Evolutionary conservation across 2,888 invertebrate species (phyloP).

Genomic region (Danaus chrysippus): DNA sequence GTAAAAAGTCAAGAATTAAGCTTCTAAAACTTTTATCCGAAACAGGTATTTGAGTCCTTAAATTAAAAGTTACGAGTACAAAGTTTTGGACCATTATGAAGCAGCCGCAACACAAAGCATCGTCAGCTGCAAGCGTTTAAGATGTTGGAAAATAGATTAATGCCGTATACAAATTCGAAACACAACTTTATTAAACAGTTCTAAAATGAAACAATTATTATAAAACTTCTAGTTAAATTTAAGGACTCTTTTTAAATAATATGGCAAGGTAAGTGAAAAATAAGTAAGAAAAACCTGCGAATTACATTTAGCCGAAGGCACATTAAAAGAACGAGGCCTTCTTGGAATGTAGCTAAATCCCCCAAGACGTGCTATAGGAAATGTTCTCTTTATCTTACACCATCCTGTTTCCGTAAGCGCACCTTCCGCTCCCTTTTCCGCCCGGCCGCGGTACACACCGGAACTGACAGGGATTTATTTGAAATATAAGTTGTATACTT

Average conservation of each 20-base stretch:
- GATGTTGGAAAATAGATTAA: conserved; percentile 20
- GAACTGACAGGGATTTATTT: conserved; percentile 67
- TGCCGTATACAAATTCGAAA: conserved; percentile 11
- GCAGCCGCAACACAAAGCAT: conserved; percentile 16
- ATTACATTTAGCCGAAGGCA: conserved; percentile 45
- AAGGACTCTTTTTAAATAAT: background rate
- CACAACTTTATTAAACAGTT: background rate
- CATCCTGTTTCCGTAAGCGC: conserved; percentile 71
- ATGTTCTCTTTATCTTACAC: conserved; percentile 78
- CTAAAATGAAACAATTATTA: conserved; percentile 5
- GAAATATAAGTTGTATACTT: conserved; percentile 36
- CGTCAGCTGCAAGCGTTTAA: conserved; percentile 17
- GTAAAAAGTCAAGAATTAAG: background rate
- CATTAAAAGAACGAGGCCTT: conserved; percentile 53
- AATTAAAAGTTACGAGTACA: conserved; percentile 8
- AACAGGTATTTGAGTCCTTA: conserved; percentile 6
- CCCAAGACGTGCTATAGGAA: conserved; percentile 73
- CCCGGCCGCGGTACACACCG: conserved; percentile 57
- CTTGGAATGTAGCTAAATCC: conserved; percentile 65
- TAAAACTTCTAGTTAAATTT: background rate
- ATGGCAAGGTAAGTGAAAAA: conserved; percentile 3
- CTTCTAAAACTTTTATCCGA: background rate
- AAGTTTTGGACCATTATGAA: conserved; percentile 16
- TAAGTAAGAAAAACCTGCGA: conserved; percentile 40
- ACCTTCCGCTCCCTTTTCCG: conserved; percentile 68